Base-by-base conservation (phyloP, 2,888 invertebrate species). In the Mamestra brassicae region DNA sequence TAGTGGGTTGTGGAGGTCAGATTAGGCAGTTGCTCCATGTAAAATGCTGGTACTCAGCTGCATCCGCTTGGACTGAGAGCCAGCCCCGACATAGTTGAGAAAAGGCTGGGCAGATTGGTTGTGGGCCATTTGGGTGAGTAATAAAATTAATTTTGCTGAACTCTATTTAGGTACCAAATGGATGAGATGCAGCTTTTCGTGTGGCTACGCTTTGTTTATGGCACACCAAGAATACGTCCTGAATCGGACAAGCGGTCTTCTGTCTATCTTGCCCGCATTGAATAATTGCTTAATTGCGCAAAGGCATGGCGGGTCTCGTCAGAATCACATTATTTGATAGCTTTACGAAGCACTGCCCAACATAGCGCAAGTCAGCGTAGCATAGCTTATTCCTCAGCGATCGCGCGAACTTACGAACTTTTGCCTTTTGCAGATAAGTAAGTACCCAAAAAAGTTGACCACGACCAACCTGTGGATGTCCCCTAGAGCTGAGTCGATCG, bases 401-500 rank as follows among this genome's bases (percentile, higher is more conserved):
- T 61, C 11, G 55, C 10, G n/a, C 4, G 26, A 26, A 26, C 26
- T 34, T 26, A 55, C 4, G 5, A 34, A 57, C n/a, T n/a, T n/a
- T n/a, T 26, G 26, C 26, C 26, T 26, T 26, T 26, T 26, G 26
- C 26, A 26, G n/a, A n/a, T n/a, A n/a, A 34, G 3, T 34, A 6
- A 13, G 4, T 26, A 2, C 4, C 11, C 4, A 26, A 8, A 38
- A 5, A 17, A 5, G 36, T 10, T 36, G 7, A 36, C 36, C 5
- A 7, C 8, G 7, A 60, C 17, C 52, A 85, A 97, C 96, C 93
- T 97, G 95, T 87, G 97, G 97, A 89, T 94, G 88, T 36, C 92
- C 96, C 79, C 96, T 91, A 34, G 96, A 92, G 8, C 66, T 96
- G 85, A 97, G 96, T 87, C 98, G 96, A 80, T 97, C 97, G 87